Base-by-base conservation (phyloP, 1,140 invertebrate species). In the Pseudomyrmex cubaensis region DNA sequence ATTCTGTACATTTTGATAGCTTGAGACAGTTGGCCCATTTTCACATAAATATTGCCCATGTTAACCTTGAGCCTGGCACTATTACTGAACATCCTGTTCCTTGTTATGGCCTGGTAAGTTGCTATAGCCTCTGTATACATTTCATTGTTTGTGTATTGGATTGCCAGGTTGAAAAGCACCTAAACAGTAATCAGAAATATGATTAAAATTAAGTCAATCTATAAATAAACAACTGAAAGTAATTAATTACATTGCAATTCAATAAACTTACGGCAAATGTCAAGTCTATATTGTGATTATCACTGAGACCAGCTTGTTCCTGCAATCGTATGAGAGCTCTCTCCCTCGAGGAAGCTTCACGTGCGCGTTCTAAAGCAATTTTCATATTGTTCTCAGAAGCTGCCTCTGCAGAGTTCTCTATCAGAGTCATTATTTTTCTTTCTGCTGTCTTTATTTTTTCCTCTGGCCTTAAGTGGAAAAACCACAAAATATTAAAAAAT, bases 1-100 rank as follows among this genome's bases (percentile, higher is more conserved):
- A 99, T 99, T 89, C 98, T 95, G 92, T 99, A 99, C 95, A 99
- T 97, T 95, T 99, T 99, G 63, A 99, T 97, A 5, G 99, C 99
- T 95, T 99, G 98, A 17, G 97, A 96, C 90, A 97, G 98, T 90
- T 99, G 98, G 48, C 98, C 98, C 95, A 99, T 97, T 93, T 98
- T 97, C 86, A 98, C 98, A 94, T 99, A 98, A 92, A 99, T 99
- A 92, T 99, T 99, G 2, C 98, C 99, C 97, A 99, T 99, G 91
- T 99, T 99, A 0, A 99, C 96, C 95, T 99, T 99, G 0, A 99
- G 94, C 85, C 98, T 96, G 90, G 98, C 97, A 59, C 97, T 97
- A 91, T 98, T 98, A n/a, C 95, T 96, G 91, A 98, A 98, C 94
- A 97, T 96, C 91, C 96, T 96, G 91, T 98, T 98, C 89, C 97